Base-by-base conservation (phyloP, 2,113 vertebrate species). In the Benitochromis conjunctus region DNA sequence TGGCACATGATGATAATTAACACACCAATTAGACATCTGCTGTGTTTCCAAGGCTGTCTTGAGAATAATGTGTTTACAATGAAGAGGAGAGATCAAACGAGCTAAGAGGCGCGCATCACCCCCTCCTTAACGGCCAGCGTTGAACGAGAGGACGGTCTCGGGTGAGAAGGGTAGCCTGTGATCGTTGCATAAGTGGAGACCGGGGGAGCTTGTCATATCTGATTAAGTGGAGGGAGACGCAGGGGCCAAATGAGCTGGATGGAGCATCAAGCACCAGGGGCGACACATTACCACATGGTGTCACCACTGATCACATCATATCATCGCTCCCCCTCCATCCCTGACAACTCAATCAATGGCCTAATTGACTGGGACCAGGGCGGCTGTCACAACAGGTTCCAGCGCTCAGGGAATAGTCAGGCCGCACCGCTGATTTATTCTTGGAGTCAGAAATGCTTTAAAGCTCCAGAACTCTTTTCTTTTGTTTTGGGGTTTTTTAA, bases 1-100 rank as follows among this genome's bases (percentile, higher is more conserved):
- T 85, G 89, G 86, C 74, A 12, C 87, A 55, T 93, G 82, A 92
- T 86, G 88, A 91, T 88, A 94, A 93, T 94, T 91, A 95, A 93
- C 91, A 88, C 43, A 43, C 66, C 91, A 90, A 90, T 92, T 93
- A 94, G 80, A 93, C 94, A 95, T 94, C 93, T 95, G 95, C 89
- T 90, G 85, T 56, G 88, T 78, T 89, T 89, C 85, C 83, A 74
- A 87, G 71, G 54, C 82, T 88, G 90, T 91, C 91, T 90, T 86
- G 83, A 91, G 84, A 85, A 69, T 88, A 85, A 88, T 81, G 71
- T 83, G 88, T 90, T 91, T 91, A 89, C 80, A 85, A 85, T 91
- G 89, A 90, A 86, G 18, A 85, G 60, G 54, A 64, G 80, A 62
- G 81, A 88, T 76, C 21, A 91, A 86, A 91, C 34, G 91, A 89